A percentile compares a stretch with the other conserved stretches of the same genome.
Evolutionary conservation across 2,797 vertebrate genomes (phyloP).

Genomic region (Cheirogaleus major): DNA sequence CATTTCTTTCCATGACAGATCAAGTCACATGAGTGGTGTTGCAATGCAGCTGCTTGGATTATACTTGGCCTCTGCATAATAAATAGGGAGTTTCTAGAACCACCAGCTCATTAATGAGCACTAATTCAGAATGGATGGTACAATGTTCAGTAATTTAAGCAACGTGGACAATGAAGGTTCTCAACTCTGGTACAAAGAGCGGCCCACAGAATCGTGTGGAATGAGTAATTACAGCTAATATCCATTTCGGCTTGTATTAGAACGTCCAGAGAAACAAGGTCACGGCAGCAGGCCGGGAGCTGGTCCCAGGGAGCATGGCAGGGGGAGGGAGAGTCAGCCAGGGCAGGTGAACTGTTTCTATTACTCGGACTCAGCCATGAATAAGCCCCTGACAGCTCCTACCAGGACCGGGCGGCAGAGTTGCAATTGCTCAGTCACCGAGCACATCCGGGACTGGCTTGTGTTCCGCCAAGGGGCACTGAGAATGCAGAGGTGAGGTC

Average conservation of each 20-base stretch:
- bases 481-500: slow-evolving; percentile 53
- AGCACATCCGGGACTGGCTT: fast-evolving
- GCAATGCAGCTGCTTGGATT: slow-evolving; percentile 82
- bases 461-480: not conserved
- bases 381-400: slow-evolving; percentile 79
- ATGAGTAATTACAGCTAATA: slow-evolving; percentile 88
- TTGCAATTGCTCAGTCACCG: not conserved
- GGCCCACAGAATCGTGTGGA: slow-evolving; percentile 82
- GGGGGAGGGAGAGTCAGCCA: slow-evolving; percentile 71
- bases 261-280: slow-evolving; percentile 87
- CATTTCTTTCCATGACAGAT: slow-evolving; percentile 76
- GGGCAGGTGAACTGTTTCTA: slow-evolving; percentile 80
- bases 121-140: slow-evolving; percentile 87
- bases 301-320: slow-evolving; percentile 72
- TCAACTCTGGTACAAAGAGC: slow-evolving; percentile 85
- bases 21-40: slow-evolving; percentile 79
- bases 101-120: slow-evolving; percentile 86
- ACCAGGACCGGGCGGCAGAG: fast-evolving
- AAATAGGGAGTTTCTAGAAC: slow-evolving; percentile 85
- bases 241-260: slow-evolving; percentile 85
- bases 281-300: slow-evolving; percentile 81
- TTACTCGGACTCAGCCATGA: slow-evolving; percentile 69
- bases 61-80: slow-evolving; percentile 85
- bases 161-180: slow-evolving; percentile 85
- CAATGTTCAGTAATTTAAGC: slow-evolving; percentile 86